Evolutionary conservation across 2,113 vertebrate species (phyloP), one percentile per base, ranked within the genome.

Genomic region (Cygnus buccinator): DNA sequence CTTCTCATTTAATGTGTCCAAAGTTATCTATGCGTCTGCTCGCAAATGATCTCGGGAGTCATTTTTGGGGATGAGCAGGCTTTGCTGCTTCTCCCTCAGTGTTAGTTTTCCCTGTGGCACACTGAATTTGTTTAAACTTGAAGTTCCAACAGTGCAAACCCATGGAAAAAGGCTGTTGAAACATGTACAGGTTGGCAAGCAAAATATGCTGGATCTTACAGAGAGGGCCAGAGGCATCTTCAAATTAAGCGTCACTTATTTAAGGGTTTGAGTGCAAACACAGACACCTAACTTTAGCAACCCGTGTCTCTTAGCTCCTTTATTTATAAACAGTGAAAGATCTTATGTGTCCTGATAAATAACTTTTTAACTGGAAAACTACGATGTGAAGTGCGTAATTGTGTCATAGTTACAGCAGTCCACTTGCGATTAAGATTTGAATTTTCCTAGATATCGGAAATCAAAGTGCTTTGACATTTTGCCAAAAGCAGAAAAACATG

Each of bases 121-220:
- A 58, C 74, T 89, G 68, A 43, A 88, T 96, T 93, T 95, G 83
- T 90, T 95, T 92, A 97, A 96, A 94, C 85, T 54, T 95, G 83
- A 94, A 94, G 66, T 84, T 95, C 79, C 50, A 83, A 82, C 85
- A 92, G 72, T 4, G 2, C 39, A 71, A 91, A 96, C 68, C 71
- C 9, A 0, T 70, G 71, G 63, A 43, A 93, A 75, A 81, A 94
- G 52, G 79, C 73, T 71, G 59, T 71, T 94, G 75, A 94, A 88
- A 83, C 95, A 76, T 35, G 65, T 86, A 43, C 75, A 93, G 57
- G 75, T 68, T 87, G 75, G 71, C 72, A 93, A 90, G 74, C 63
- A 67, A 90, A 85, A 71, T 37, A 41, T 2, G 3, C 15, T 78
- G 20, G 33, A 28, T 92, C 75, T 95, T 81, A 59, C 23, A 41